Percentiles rank a stretch among this genome's conserved stretches.
Evolutionary conservation across 2,888 invertebrate species (phyloP).

Genomic region (Nebria salina): DNA sequence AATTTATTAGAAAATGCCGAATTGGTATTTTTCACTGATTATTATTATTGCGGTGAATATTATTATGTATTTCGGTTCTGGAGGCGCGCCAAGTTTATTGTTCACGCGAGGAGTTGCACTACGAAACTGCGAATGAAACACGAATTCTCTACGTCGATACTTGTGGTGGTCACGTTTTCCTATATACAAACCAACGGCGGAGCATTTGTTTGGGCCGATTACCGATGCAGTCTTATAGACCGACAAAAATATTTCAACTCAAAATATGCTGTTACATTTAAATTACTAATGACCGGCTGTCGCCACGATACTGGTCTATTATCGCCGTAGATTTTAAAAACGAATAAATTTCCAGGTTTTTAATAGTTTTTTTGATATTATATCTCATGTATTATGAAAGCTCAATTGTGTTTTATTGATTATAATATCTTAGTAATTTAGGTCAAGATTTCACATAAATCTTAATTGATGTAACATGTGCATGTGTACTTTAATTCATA

Average conservation of each 20-base stretch:
- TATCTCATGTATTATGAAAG: neutral
- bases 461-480: neutral
- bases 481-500: neutral
- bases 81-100: slow-evolving; percentile 4
- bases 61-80: neutral
- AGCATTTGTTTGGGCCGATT: neutral
- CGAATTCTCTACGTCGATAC: slow-evolving; percentile 20
- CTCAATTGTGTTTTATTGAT: neutral
- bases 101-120: neutral
- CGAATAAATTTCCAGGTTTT: no score
- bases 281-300: no score
- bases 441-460: neutral
- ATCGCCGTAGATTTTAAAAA: no score
- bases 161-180: slow-evolving; percentile 7
- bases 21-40: neutral
- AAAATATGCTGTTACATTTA: no score
- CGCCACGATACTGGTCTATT: no score
- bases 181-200: slow-evolving; percentile 7
- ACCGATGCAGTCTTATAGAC: neutral
- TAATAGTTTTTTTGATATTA: no score
- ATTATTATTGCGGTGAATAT: neutral
- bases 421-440: neutral
- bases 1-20: neutral
- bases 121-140: slow-evolving; percentile 17
- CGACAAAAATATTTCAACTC: no score